phyloP scores from a whole-genome alignment of 2,797 vertebrate genomes.

The Remorina albescens region DNA sequence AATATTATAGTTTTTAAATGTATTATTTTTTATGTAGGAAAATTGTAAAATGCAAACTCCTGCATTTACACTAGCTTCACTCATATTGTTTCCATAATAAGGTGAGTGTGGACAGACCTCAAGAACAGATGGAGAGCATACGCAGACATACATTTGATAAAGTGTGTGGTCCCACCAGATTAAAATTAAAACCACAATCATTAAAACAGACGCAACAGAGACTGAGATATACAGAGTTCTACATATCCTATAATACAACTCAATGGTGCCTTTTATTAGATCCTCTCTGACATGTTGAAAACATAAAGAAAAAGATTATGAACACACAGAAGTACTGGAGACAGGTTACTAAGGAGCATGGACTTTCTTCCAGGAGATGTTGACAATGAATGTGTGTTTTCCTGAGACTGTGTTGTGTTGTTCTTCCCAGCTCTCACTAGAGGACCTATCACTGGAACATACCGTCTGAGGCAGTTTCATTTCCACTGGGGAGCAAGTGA shows the following conservation, averaged over 20 bases:
- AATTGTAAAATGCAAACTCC: background rate
- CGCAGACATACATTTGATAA: no score
- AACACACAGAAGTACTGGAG: background rate
- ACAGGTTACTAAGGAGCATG: background rate
- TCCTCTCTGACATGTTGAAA: background rate
- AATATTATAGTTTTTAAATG: background rate
- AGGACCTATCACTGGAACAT: constrained; percentile 90
- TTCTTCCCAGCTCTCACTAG: constrained; percentile 87
- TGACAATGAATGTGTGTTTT: background rate
- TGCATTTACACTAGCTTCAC: no score
- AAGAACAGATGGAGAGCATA: no score
- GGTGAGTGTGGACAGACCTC: background rate
- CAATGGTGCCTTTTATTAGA: background rate
- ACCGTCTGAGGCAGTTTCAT: constrained; percentile 93
- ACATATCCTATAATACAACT: background rate
- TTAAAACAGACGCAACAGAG: background rate
- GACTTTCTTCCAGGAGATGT: background rate
- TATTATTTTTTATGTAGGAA: background rate
- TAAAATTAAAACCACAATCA: background rate
- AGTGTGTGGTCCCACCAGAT: background rate
- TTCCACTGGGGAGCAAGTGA: constrained; percentile 94
- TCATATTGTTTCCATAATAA: background rate
- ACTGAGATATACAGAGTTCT: background rate
- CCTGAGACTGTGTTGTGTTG: constrained; percentile 16
- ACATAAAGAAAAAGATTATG: background rate